Evolutionary conservation across 2,888 invertebrate species (phyloP), one percentile per base, ranked within the genome.

Genomic region (Chorisops tibialis): DNA sequence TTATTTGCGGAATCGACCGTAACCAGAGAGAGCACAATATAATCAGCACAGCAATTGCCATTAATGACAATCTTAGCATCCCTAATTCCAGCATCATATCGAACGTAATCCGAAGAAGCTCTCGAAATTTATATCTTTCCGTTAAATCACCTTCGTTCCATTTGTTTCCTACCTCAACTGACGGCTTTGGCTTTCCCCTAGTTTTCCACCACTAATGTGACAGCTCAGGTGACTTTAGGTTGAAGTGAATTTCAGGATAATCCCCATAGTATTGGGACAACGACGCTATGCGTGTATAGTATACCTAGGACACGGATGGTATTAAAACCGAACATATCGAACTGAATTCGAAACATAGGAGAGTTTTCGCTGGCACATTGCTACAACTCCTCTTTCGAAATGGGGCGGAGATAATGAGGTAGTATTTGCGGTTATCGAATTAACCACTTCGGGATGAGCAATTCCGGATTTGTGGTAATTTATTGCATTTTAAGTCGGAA

Each of bases 1-100:
- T 1, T 30, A 47, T 47, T 47, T 16, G n/a, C n/a, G n/a, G n/a
- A n/a, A n/a, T n/a, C n/a, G n/a, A n/a, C n/a, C n/a, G n/a, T 22
- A 22, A n/a, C 19, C 1, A 2, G 52, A 22, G 24, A 21, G 41
- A n/a, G n/a, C 35, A 18, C 37, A 59, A 59, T 59, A 35, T 48
- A 59, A 48, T 59, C 59, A 59, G 22, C 59, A 59, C 37, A 49
- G 48, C 59, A 59, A 59, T 59, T 48, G 59, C 48, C 59, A 59
- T 37, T 59, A 59, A 59, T 59, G 59, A 59, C 59, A 48, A 48
- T 48, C 39, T 58, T 58, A 47, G 43, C 37, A 59, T 48, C 49
- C 59, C 58, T 59, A 59, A 45, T 59, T 47, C 58, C 35, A 47
- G 22, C 47, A 58, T 56, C 56, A 45, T 56, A 56, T 58, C 47